phyloP scores from a whole-genome alignment of 2,797 vertebrate genomes.

The Anguilla anguilla region DNA sequence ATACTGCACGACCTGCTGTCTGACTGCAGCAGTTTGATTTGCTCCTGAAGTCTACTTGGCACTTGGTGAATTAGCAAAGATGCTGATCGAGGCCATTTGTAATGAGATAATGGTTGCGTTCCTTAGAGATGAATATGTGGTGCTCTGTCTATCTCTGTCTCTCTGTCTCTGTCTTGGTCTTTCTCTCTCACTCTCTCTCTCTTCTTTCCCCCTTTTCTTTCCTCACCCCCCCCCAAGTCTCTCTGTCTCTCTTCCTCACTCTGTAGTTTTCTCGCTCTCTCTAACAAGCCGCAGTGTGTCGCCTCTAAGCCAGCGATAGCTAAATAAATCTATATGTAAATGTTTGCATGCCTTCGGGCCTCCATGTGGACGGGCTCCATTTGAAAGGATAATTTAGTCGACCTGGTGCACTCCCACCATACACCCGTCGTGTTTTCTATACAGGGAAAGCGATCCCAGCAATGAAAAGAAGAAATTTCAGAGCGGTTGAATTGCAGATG shows the following conservation, averaged over 20 bases:
- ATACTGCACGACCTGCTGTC: not conserved
- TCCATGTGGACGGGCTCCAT: not conserved
- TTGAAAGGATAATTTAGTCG: not conserved
- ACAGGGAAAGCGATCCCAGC: not conserved
- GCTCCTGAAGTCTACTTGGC: not conserved
- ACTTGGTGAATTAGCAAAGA: not conserved
- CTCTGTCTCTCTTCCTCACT: not conserved
- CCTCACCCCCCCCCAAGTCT: not conserved
- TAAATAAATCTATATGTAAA: constrained; percentile 14
- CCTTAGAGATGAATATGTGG: too few species aligned
- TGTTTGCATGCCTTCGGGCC: not conserved
- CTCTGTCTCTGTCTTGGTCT: not conserved
- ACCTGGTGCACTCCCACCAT: not conserved
- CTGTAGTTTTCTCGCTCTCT: not conserved
- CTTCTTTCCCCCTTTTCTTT: not conserved
- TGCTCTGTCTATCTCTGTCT: not conserved
- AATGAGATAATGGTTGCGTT: not conserved
- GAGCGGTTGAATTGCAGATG: constrained; percentile 8
- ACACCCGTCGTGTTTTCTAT: not conserved
- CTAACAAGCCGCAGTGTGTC: not conserved
- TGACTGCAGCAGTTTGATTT: not conserved
- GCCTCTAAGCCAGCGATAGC: not conserved
- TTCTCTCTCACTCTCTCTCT: not conserved
- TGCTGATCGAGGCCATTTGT: not conserved
- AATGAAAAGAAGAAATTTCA: not conserved